phyloP scores from a whole-genome alignment of 2,888 invertebrate species.

The Luperina nickerlii region DNA sequence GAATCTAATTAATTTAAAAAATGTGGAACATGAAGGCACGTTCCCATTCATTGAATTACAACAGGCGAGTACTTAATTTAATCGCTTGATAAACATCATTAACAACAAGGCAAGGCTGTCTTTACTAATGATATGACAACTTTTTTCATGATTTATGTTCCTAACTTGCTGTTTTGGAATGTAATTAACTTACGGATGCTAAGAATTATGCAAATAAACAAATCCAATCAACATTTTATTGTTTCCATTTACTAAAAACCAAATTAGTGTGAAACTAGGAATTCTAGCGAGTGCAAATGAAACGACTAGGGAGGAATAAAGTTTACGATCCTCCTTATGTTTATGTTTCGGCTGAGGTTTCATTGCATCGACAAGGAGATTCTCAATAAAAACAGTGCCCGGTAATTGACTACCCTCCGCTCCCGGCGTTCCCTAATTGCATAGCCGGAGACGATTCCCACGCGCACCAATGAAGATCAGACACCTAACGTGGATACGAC shows the following conservation, averaged over 20 bases:
- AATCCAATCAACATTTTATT: constrained; percentile 29
- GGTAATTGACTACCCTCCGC: constrained; percentile 85
- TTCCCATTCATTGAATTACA: constrained; percentile 54
- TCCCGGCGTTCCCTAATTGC: constrained; percentile 88
- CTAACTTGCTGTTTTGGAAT: constrained; percentile 16
- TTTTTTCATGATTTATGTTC: constrained; percentile 32
- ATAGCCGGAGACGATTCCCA: constrained; percentile 85
- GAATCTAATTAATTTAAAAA: constrained; percentile 68
- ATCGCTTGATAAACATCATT: constrained; percentile 32
- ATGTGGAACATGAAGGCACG: constrained; percentile 59
- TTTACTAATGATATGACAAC: constrained; percentile 28
- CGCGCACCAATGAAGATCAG: constrained; percentile 79
- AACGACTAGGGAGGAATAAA: constrained; percentile 51
- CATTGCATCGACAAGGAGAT: constrained; percentile 78
- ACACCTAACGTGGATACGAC: constrained; percentile 70
- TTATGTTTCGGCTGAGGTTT: constrained; percentile 71
- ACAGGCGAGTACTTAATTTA: constrained; percentile 28
- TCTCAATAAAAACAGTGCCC: constrained; percentile 84
- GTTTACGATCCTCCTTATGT: constrained; percentile 57
- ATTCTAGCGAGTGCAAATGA: constrained; percentile 32
- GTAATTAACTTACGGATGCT: constrained; percentile 35
- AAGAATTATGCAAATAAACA: constrained; percentile 32
- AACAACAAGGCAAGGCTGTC: constrained; percentile 43
- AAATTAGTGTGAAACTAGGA: constrained; percentile 35
- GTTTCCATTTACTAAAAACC: constrained; percentile 21